Percentiles rank a stretch among this genome's conserved stretches.
Evolutionary conservation across 2,797 vertebrate species (phyloP).

Genomic region (Poecilia picta): DNA sequence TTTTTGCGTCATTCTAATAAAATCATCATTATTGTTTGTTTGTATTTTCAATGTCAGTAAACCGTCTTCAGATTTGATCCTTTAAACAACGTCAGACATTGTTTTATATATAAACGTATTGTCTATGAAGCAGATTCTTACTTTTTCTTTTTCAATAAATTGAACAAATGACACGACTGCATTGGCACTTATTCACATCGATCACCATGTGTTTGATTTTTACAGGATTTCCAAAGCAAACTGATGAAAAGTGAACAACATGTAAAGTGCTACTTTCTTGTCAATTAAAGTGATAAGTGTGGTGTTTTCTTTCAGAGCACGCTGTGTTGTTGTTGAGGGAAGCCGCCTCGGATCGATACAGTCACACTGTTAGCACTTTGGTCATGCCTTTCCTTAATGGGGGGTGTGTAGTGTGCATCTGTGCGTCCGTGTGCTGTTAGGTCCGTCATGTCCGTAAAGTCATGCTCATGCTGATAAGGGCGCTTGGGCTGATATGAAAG

Average conservation of each 20-base stretch:
- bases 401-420: conserved; percentile 5
- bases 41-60: not conserved
- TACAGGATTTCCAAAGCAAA: not conserved
- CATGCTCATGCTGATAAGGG: conserved; percentile 32
- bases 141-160: not conserved
- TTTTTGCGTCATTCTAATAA: not conserved
- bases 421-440: conserved; percentile 21
- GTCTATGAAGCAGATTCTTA: not conserved
- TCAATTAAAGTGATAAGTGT: conserved; percentile 43
- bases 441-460: conserved; percentile 30
- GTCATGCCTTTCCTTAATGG: conserved; percentile 54
- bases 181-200: not conserved
- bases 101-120: not conserved
- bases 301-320: conserved; percentile 32
- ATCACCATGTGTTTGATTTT: not conserved
- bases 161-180: not conserved
- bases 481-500: conserved; percentile 42
- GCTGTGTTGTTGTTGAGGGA: conserved; percentile 42
- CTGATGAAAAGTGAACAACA: conserved; percentile 12
- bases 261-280: conserved; percentile 25
- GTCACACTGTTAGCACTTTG: conserved; percentile 42
- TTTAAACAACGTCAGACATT: not conserved
- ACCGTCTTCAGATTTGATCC: not conserved
- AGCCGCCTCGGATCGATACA: conserved; percentile 52
- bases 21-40: not conserved